A percentile compares a stretch with the other conserved stretches of the same genome.
phyloP scores from a whole-genome alignment of 2,113 vertebrate genomes.

The Plecturocebus donacophilus region DNA sequence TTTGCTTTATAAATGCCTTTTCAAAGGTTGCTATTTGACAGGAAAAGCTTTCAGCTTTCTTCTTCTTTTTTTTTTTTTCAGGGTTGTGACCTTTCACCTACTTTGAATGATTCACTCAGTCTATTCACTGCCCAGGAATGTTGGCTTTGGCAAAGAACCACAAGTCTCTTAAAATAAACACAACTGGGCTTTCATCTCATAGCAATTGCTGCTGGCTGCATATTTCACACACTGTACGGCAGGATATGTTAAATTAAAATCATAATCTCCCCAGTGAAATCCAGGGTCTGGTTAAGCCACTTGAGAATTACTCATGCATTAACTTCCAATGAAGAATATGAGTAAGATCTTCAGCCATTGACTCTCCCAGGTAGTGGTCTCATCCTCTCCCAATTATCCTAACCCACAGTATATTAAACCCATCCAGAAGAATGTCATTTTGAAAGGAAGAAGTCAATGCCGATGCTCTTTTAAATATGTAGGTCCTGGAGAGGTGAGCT shows the following conservation, averaged over 20 bases:
- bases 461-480: conserved; percentile 35
- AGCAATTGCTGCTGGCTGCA: conserved; percentile 84
- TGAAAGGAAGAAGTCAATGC: conserved; percentile 43
- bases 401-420: conserved; percentile 57
- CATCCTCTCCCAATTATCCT: conserved; percentile 51
- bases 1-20: conserved; percentile 72
- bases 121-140: conserved; percentile 87
- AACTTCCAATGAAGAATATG: conserved; percentile 70
- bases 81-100: conserved; percentile 87
- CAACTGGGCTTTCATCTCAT: conserved; percentile 85
- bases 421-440: conserved; percentile 40
- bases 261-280: conserved; percentile 83
- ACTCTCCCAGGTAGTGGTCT: conserved; percentile 66
- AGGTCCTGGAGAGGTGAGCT: conserved; percentile 9
- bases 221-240: conserved; percentile 86
- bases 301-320: conserved; percentile 79
- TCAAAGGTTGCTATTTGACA: conserved; percentile 68
- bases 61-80: conserved; percentile 68
- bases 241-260: conserved; percentile 90
- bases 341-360: conserved; percentile 76
- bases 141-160: conserved; percentile 86
- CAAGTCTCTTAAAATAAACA: conserved; percentile 89
- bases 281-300: conserved; percentile 75
- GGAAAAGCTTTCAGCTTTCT: conserved; percentile 76
- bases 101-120: conserved; percentile 86